Evolutionary conservation across 2,888 invertebrate species (phyloP), one percentile per base, ranked within the genome.

Genomic region (Pristionchus fissidentatus): DNA sequence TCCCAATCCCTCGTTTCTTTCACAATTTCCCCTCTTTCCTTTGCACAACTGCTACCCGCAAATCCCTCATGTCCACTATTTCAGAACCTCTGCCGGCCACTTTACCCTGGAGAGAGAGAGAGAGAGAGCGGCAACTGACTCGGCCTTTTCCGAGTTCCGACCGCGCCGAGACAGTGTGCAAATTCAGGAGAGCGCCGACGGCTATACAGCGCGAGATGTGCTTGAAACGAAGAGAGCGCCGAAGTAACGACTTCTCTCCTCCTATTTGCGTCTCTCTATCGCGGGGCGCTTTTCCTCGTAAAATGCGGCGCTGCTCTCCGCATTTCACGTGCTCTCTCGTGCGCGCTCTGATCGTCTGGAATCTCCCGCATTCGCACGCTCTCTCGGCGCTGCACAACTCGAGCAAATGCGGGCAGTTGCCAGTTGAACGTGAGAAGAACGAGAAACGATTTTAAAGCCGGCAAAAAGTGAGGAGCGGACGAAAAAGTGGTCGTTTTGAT

Each of bases 221-320:
- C 7, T 35, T 26, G 49, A 77, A 32, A 43, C 19, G 32, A 15
- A 43, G 75, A 46, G 75, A 29, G 43, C 38, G 66, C 29, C 66
- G 35, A 13, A 70, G 70, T 70, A 70, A 70, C 70, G 70, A 70
- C 70, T 70, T 70, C 70, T n/a, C n/a, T 70, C 41, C 70, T 29
- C 70, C 70, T 70, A 70, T 70, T 70, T 70, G 70, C 70, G 70
- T 70, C 70, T 70, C 70, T n/a, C n/a, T n/a, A n/a, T n/a, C n/a
- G n/a, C n/a, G n/a, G n/a, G n/a, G n/a, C n/a, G n/a, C n/a, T 43
- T 70, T 70, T 70, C 41, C 41, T 43, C 41, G 41, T 41, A 43
- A 70, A 70, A 70, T n/a, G 70, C 70, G 62, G 29, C 62, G 29
- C n/a, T 19, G 26, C 70, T 41, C 70, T 70, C 70, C 41, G 15